These are phyloP conservation scores for Epicampocera succincta DNA, from an alignment of 2,888 invertebrate species.

Conservation along the genomic window DNA sequence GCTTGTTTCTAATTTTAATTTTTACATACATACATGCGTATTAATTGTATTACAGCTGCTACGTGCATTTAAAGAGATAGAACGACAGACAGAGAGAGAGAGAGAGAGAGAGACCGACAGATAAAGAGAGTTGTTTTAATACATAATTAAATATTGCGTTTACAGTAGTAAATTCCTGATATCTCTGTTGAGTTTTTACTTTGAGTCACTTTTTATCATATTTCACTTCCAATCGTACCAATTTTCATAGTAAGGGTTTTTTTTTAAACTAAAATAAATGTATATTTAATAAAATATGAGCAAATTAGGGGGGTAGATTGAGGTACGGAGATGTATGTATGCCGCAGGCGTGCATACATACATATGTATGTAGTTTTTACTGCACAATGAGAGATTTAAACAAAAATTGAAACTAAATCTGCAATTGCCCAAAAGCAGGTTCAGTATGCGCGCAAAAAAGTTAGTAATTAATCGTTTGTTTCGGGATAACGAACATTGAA, in stretches of 20 bases:
- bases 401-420: too few relatives aligned
- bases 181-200: constrained; percentile 78
- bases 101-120: constrained; percentile 5
- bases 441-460: too few relatives aligned
- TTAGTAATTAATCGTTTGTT: too few relatives aligned
- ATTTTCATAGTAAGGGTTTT: constrained; percentile 45
- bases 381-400: too few relatives aligned
- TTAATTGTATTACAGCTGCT: constrained; percentile 44
- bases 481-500: too few relatives aligned
- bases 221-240: constrained; percentile 64
- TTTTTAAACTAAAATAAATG: constrained; percentile 29
- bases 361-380: too few relatives aligned
- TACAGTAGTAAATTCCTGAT: constrained; percentile 69
- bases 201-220: constrained; percentile 72
- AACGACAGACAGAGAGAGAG: constrained; percentile 23
- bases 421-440: too few relatives aligned
- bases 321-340: too few relatives aligned
- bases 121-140: constrained; percentile 5
- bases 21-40: background rate
- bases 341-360: too few relatives aligned
- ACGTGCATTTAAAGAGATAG: constrained; percentile 38
- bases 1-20: constrained; percentile 33
- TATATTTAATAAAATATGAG: constrained; percentile 26
- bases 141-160: constrained; percentile 59
- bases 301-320: constrained; percentile 23